Percentiles rank a stretch among this genome's conserved stretches.
Conservation (phyloP, 2,797 vertebrate genomes). For the Alcedo quadribrachys region DNA sequence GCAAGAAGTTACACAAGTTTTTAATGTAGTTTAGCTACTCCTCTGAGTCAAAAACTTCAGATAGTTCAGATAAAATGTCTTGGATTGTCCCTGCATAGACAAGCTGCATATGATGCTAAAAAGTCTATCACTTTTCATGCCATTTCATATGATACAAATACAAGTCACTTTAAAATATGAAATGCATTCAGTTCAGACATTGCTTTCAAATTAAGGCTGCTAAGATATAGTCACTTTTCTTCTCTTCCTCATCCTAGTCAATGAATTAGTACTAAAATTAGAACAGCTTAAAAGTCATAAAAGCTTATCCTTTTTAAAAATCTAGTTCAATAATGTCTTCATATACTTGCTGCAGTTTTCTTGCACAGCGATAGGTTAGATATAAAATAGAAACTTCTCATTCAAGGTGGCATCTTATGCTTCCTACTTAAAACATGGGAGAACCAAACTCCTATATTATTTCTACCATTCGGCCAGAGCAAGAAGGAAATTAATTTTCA, state of each 20-base stretch:
- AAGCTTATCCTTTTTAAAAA: neutral
- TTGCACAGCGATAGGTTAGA: neutral
- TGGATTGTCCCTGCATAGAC: fast-evolving
- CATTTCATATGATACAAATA: neutral
- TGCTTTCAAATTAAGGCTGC: neutral
- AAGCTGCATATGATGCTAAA: neutral
- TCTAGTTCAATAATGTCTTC: neutral
- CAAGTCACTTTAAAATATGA: neutral
- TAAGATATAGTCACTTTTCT: neutral
- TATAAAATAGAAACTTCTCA: neutral
- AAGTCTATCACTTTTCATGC: neutral
- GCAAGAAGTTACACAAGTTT: neutral
- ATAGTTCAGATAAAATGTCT: neutral
- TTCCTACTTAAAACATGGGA: neutral
- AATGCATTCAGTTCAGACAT: neutral
- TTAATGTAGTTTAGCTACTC: neutral
- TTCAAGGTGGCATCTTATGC: neutral
- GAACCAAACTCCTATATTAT: neutral
- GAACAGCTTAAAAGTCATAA: neutral
- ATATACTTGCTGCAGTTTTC: neutral
- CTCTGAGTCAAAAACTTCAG: neutral
- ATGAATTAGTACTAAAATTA: neutral
- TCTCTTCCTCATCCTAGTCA: neutral
- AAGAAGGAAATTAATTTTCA: conserved; percentile 3
- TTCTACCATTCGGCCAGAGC: neutral